Percentiles rank a stretch among this genome's conserved stretches.
Evolutionary conservation across 2,888 invertebrate genomes (phyloP).

Genomic region (Orthosia cruda): DNA sequence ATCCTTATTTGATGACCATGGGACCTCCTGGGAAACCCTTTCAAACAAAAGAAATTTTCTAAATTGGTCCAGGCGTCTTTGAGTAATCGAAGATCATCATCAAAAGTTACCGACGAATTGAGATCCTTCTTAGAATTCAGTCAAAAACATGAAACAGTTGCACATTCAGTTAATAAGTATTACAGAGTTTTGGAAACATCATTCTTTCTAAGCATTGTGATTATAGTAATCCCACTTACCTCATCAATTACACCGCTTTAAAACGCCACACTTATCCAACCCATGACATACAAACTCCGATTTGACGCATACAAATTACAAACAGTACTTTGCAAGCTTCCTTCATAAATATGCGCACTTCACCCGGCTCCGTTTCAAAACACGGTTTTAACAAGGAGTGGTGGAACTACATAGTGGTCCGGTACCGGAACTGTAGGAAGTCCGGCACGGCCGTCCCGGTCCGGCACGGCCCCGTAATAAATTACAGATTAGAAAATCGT

Average conservation of each 20-base stretch:
- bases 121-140: no score
- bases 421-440: constrained; percentile 80
- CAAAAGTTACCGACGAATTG: no score
- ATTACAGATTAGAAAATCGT: constrained; percentile 90
- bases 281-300: constrained; percentile 17
- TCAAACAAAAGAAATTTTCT: no score
- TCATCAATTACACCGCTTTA: not conserved
- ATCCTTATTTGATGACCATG: no score
- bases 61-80: no score
- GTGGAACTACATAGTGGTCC: constrained; percentile 69
- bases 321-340: constrained; percentile 23
- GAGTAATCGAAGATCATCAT: no score
- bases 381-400: constrained; percentile 61
- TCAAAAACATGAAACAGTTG: no score
- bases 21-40: no score
- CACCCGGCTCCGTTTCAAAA: constrained; percentile 58
- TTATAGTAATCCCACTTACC: not conserved
- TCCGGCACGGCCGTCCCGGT: constrained; percentile 74
- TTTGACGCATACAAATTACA: constrained; percentile 53
- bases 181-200: no score
- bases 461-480: constrained; percentile 78
- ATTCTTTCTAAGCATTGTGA: no score
- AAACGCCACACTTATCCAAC: not conserved
- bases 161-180: no score
- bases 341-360: constrained; percentile 68